These are phyloP conservation scores for Ichneumoninae sp. DNA, from an alignment of 2,888 invertebrate genomes.

Conservation along the genomic window DNA sequence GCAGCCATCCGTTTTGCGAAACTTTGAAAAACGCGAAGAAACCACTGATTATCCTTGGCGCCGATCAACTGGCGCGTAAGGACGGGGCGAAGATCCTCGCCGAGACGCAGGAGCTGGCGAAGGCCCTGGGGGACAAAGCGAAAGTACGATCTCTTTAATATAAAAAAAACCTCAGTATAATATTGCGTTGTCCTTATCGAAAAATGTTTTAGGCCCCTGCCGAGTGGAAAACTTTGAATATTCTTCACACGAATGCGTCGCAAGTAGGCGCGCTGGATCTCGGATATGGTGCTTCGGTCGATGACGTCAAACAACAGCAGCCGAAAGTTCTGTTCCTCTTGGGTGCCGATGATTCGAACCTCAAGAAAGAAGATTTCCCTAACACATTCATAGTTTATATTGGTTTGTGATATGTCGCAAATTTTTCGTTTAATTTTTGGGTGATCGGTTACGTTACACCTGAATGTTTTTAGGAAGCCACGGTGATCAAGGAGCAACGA, in stretches of 20 bases:
- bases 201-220: conserved; percentile 77
- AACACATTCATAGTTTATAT: conserved; percentile 95
- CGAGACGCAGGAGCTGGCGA: conserved; percentile 90
- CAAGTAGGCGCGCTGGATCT: conserved; percentile 98
- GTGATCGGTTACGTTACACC: conserved; percentile 5
- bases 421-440: not conserved
- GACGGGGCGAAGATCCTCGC: conserved; percentile 93
- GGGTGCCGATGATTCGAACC: conserved; percentile 95
- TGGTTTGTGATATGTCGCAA: conserved; percentile 84
- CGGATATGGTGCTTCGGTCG: conserved; percentile 92
- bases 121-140: conserved; percentile 86
- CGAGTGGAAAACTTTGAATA: conserved; percentile 94
- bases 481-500: conserved; percentile 96
- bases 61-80: conserved; percentile 91
- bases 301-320: conserved; percentile 86
- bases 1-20: conserved; percentile 89
- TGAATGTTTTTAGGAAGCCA: conserved; percentile 91
- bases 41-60: conserved; percentile 96
- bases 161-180: not conserved
- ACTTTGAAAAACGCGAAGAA: conserved; percentile 91
- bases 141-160: conserved; percentile 81
- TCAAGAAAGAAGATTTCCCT: conserved; percentile 92
- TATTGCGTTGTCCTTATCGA: conserved; percentile 36
- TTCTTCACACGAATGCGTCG: conserved; percentile 96
- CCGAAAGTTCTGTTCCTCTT: conserved; percentile 95